Conservation (phyloP, 2,888 invertebrate genomes). For the Acronicta leporina region DNA sequence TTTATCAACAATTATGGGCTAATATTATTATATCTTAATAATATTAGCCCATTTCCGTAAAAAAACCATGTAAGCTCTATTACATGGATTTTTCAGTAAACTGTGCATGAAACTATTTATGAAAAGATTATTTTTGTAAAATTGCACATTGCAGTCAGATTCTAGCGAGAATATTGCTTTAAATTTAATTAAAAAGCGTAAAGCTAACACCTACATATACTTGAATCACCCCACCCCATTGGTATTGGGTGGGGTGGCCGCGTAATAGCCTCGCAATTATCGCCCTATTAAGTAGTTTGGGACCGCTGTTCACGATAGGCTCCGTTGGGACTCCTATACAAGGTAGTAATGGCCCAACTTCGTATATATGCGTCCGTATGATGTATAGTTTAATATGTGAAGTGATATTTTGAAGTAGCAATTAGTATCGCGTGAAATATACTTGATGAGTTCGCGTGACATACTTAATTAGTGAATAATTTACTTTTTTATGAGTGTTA, state of each 20-base stretch:
- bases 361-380: constrained; percentile 24
- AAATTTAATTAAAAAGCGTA: constrained; percentile 37
- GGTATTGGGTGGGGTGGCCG: constrained; percentile 46
- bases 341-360: constrained; percentile 44
- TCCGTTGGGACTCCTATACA: constrained; percentile 49
- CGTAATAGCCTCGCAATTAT: constrained; percentile 82
- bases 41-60: no score
- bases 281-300: constrained; percentile 86
- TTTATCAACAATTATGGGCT: no score
- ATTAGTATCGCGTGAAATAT: constrained; percentile 54
- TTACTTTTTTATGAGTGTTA: constrained; percentile 30
- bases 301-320: constrained; percentile 68
- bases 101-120: background rate
- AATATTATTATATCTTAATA: no score
- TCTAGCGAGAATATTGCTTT: background rate
- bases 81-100: no score
- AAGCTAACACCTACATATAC: constrained; percentile 29
- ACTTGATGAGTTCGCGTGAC: constrained; percentile 47
- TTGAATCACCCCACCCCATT: constrained; percentile 23
- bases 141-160: background rate
- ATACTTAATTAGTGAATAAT: constrained; percentile 41
- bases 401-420: constrained; percentile 52
- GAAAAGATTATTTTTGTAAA: background rate
- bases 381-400: constrained; percentile 51
- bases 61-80: no score